Conservation (phyloP, 2,113 vertebrate species). For the Artemisiospiza belli region DNA sequence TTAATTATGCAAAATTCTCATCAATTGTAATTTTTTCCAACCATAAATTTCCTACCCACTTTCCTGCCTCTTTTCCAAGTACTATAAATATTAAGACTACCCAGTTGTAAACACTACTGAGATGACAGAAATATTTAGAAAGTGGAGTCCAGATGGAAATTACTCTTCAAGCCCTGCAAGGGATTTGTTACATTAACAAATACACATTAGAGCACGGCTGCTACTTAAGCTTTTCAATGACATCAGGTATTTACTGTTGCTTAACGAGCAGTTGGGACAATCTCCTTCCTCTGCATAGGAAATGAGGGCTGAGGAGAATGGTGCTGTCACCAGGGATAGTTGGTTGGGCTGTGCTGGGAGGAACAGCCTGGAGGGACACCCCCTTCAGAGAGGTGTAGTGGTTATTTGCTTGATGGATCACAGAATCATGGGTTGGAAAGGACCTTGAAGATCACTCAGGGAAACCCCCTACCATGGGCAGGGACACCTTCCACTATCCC, state of each 20-base stretch:
- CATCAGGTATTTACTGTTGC: conserved; percentile 30
- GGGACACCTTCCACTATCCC: background rate
- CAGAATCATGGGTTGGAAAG: background rate
- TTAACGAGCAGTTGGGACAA: background rate
- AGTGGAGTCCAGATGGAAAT: conserved; percentile 45
- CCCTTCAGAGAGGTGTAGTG: background rate
- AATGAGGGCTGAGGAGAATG: background rate
- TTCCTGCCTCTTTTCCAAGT: conserved; percentile 39
- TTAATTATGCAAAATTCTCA: conserved; percentile 50
- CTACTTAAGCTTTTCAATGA: conserved; percentile 40
- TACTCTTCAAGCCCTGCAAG: background rate
- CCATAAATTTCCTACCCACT: background rate
- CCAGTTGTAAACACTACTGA: conserved; percentile 50
- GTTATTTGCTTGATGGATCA: background rate
- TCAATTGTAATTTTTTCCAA: conserved; percentile 51
- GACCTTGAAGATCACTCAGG: background rate
- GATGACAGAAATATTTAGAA: conserved; percentile 65
- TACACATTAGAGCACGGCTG: background rate
- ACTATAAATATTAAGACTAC: conserved; percentile 67
- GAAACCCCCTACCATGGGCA: background rate
- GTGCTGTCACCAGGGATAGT: background rate
- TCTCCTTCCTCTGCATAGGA: background rate
- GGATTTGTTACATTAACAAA: conserved; percentile 54
- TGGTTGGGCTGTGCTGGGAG: background rate
- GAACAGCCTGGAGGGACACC: background rate